Base-by-base conservation (phyloP, 1,140 invertebrate genomes). In the Drosophila hydei region DNA sequence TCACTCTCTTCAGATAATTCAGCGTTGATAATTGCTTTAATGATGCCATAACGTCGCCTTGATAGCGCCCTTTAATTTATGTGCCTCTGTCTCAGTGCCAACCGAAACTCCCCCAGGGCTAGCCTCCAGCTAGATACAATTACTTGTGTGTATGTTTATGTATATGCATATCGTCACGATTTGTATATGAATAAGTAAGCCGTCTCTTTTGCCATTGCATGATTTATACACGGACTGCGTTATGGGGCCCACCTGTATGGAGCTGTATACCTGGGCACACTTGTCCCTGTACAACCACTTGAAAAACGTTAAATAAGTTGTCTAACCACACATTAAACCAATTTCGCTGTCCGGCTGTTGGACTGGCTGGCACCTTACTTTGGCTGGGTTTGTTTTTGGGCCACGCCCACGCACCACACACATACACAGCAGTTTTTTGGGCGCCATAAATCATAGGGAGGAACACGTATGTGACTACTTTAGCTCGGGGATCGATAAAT, bases 401-500 rank as follows among this genome's bases (percentile, higher is more conserved):
- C 45, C 76, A 72, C 9, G 16, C 42, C 18, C 43, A 45, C 64
- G 42, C 65, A 71, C 12, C 38, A 36, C 58, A 54, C 58, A 58
- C 65, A 68, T 76, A 68, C 54, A 72, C 65, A 40, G n/a, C 16
- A 14, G 38, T 16, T 42, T 33, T 42, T 42, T 16, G 59, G 69
- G 47, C 62, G 79, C 84, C 75, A 88, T 88, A 88, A 88, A 88
- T 88, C 83, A 88, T 88, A 83, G 79, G 65, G 68, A 77, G 75
- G 76, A 71, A 68, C 78, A 81, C 79, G 79, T 88, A 81, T 87
- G 83, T 88, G 83, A 79, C 78, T 83, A 88, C 84, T 79, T 88
- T 75, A 77, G 83, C 83, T 88, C 71, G 84, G 84, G 83, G 84
- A 88, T 90, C 88, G 87, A 90, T 90, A 90, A 90, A 90, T 90